These are phyloP conservation scores for Oikopleura vanhoeffeni DNA, from an alignment of 23 tunicate species.

Conservation along the genomic window DNA sequence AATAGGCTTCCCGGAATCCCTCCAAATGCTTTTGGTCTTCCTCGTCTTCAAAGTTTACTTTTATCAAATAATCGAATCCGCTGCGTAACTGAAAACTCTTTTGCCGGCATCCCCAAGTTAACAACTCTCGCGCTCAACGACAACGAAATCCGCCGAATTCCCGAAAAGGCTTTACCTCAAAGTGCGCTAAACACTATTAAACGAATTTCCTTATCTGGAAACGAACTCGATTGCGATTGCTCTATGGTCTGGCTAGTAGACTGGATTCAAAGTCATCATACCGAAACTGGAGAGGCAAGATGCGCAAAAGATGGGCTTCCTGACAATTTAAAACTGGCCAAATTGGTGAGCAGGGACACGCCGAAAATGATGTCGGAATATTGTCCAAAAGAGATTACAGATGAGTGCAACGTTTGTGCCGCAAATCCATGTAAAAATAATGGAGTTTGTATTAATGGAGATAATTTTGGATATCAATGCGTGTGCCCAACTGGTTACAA, in stretches of 20 bases:
- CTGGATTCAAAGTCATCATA: neutral
- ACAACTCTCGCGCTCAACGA: neutral
- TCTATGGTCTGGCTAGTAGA: neutral
- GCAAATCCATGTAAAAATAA: constrained; percentile 57
- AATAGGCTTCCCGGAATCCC: neutral
- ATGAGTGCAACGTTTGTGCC: constrained; percentile 34
- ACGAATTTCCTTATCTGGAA: neutral
- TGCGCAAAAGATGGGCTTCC: neutral
- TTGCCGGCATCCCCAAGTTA: neutral
- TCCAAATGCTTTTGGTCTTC: neutral
- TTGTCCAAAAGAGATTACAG: constrained; percentile 19
- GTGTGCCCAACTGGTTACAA: neutral
- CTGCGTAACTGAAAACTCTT: neutral
- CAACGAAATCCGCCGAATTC: neutral
- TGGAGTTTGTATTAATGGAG: constrained; percentile 23
- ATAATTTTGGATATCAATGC: neutral
- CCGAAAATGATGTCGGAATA: neutral
- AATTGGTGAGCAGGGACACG: neutral
- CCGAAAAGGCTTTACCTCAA: neutral
- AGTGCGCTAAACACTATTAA: neutral
- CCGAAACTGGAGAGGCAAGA: neutral
- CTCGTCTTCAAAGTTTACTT: neutral
- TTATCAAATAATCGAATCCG: neutral
- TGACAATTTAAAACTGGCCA: neutral
- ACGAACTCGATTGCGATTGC: constrained; percentile 2